Evolutionary conservation across 2,797 vertebrate genomes (phyloP).

Genomic region (Sandelia bainsii): DNA sequence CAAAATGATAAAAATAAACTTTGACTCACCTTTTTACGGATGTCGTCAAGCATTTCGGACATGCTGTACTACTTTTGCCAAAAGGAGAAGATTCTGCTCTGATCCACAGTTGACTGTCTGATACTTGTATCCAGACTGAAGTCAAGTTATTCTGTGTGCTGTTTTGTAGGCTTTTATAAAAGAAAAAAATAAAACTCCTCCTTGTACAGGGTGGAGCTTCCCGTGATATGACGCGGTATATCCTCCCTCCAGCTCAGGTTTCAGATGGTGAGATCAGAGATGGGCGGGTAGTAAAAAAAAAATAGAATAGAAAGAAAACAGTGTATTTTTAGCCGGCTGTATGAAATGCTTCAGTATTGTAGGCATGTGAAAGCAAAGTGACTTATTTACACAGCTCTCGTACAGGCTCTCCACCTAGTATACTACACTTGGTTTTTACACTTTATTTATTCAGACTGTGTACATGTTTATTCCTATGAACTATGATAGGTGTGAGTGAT

Average conservation of each 20-base stretch:
- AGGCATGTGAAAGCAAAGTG: constrained; percentile 57
- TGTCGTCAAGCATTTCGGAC: constrained; percentile 83
- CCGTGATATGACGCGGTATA: constrained; percentile 72
- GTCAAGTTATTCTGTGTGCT: constrained; percentile 8
- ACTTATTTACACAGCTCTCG: constrained; percentile 57
- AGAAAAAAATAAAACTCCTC: too few relatives aligned
- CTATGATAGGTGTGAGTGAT: constrained; percentile 14
- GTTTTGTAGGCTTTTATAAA: rapidly evolving
- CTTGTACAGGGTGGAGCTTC: constrained; percentile 56
- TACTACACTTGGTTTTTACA: background rate
- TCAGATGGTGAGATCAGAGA: constrained; percentile 68
- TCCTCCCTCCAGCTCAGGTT: constrained; percentile 69
- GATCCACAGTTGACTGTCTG: constrained; percentile 47
- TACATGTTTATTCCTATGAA: constrained; percentile 4
- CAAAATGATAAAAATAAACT: background rate
- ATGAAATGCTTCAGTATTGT: constrained; percentile 77
- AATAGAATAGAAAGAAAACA: constrained; percentile 51
- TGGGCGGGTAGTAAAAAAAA: constrained; percentile 49
- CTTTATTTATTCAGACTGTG: constrained; percentile 18
- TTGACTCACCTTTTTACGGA: constrained; percentile 78
- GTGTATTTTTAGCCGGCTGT: constrained; percentile 75
- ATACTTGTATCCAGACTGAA: constrained; percentile 52
- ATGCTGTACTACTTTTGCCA: constrained; percentile 77
- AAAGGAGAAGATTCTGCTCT: constrained; percentile 44
- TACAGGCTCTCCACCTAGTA: constrained; percentile 12